phyloP scores from a whole-genome alignment of 2,113 vertebrate species.

The Fukomys damarensis region DNA sequence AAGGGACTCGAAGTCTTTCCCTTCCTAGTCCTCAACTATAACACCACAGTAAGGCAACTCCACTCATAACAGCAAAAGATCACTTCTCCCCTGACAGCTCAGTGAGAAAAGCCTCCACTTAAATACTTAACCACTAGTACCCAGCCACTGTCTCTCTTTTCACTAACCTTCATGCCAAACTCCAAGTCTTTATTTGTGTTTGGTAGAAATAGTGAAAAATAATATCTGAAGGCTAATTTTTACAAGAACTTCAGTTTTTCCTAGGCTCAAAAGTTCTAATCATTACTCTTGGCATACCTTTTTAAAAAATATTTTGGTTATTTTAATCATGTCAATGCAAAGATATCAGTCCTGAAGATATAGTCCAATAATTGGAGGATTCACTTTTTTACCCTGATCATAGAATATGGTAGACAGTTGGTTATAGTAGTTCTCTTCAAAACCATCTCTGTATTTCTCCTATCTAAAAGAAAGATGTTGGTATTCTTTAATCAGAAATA shows the following conservation, averaged over 20 bases:
- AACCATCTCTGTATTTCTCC: background rate
- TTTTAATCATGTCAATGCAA: slow-evolving; percentile 20
- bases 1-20: background rate
- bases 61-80: background rate
- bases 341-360: slow-evolving; percentile 21
- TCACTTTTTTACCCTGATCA: background rate
- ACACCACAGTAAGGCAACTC: background rate
- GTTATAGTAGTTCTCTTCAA: background rate
- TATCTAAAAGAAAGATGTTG: background rate
- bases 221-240: background rate
- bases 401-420: background rate
- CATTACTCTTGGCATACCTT: background rate
- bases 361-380: background rate
- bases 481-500: background rate
- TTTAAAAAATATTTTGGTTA: background rate
- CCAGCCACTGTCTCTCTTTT: background rate
- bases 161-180: background rate
- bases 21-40: background rate
- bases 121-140: background rate
- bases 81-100: background rate
- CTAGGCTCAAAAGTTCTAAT: slow-evolving; percentile 31
- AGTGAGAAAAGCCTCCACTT: background rate
- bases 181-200: background rate
- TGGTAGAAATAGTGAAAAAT: background rate
- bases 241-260: background rate